phyloP scores from a whole-genome alignment of 2,888 invertebrate genomes.

The Metellina segmentata region DNA sequence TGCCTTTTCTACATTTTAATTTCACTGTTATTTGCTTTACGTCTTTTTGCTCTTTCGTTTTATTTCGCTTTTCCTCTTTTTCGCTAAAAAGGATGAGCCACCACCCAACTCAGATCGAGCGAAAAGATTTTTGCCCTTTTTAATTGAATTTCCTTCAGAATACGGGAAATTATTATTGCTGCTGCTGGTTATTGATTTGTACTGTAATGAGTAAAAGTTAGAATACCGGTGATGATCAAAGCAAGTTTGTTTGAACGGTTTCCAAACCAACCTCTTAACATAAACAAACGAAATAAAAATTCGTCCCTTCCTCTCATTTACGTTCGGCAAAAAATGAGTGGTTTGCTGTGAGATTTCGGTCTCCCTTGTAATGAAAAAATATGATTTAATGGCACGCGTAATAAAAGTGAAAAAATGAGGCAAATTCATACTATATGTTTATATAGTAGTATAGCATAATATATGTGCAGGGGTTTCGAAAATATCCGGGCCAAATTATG shows the following conservation, averaged over 20 bases:
- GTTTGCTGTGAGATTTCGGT: slow-evolving; percentile 7
- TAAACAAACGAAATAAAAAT: not conserved
- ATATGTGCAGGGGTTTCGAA: too few species aligned
- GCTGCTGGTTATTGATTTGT: slow-evolving; percentile 47
- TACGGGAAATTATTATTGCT: slow-evolving; percentile 50
- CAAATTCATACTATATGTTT: not conserved
- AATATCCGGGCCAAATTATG: too few species aligned
- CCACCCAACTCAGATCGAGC: not conserved
- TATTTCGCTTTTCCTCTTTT: too few species aligned
- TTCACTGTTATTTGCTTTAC: slow-evolving; percentile 51
- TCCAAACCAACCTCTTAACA: slow-evolving; percentile 18
- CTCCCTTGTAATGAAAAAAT: slow-evolving; percentile 2
- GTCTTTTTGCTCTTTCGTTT: slow-evolving; percentile 49
- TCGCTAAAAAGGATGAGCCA: slow-evolving; percentile 19
- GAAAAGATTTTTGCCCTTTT: slow-evolving; percentile 50
- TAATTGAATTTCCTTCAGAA: slow-evolving; percentile 64
- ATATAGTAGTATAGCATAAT: too few species aligned
- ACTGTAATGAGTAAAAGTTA: slow-evolving; percentile 24
- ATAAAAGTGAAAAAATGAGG: slow-evolving; percentile 11
- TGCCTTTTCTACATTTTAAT: slow-evolving; percentile 62
- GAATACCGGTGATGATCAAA: slow-evolving; percentile 26
- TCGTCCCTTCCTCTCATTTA: not conserved
- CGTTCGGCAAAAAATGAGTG: slow-evolving; percentile 4
- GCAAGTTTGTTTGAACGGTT: slow-evolving; percentile 38
- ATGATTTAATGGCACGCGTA: slow-evolving; percentile 8